Conservation (phyloP, 2,888 invertebrate species). For the Alcis repandata region DNA sequence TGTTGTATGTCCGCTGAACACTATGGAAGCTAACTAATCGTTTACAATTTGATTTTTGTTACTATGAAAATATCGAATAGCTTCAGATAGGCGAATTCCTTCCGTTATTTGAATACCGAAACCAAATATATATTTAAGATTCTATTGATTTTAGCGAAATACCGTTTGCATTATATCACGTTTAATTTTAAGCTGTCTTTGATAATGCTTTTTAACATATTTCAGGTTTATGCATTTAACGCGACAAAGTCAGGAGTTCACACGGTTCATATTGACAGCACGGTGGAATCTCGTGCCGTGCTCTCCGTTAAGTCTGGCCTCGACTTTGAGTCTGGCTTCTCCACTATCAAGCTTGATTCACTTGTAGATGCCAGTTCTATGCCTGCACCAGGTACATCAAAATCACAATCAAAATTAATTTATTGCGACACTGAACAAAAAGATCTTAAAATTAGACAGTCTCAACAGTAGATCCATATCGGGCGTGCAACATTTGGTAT, state of each 20-base stretch:
- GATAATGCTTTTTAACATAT: background rate
- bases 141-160: too few species aligned
- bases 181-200: background rate
- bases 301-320: background rate
- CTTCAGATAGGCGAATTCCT: too few species aligned
- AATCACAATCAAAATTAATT: background rate
- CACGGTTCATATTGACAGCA: background rate
- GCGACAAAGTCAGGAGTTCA: slow-evolving; percentile 1
- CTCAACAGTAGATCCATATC: too few species aligned
- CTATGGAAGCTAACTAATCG: too few species aligned
- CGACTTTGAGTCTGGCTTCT: slow-evolving; percentile 3
- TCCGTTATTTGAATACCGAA: too few species aligned
- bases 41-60: too few species aligned
- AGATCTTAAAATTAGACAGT: too few species aligned
- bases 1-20: too few species aligned
- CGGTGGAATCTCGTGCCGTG: background rate
- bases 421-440: background rate
- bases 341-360: background rate
- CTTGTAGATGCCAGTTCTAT: background rate
- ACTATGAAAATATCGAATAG: too few species aligned
- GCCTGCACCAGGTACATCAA: slow-evolving; percentile 11
- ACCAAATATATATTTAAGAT: too few species aligned
- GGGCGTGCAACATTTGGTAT: too few species aligned
- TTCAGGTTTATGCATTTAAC: slow-evolving; percentile 3
- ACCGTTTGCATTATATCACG: too few species aligned